Base-by-base conservation (phyloP, 2,113 vertebrate genomes). In the Mus pahari region DNA sequence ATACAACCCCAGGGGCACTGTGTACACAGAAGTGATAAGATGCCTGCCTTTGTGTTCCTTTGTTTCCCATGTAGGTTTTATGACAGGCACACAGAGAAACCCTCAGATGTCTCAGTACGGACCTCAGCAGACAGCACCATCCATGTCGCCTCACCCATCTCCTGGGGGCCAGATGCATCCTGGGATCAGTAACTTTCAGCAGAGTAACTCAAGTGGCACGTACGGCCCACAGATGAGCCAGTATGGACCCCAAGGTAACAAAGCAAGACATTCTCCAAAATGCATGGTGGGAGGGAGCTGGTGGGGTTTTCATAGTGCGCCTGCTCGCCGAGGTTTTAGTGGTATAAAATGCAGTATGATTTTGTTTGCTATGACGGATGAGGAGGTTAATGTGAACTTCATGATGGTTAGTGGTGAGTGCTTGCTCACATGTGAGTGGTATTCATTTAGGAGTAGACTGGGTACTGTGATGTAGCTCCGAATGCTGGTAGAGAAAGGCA, bases 121-220 rank as follows among this genome's bases (percentile, higher is more conserved):
- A 87, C 98, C 99, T 97, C 99, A 99, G 73, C 99, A 99, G 96
- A 98, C 99, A 19, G 99, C 99, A 96, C 98, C 99, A 36, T 98
- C 99, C 77, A 99, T 99, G 99, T 99, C 99, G 82, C 99, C 99
- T 64, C 99, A 99, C 93, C 99, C 99, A 70, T 99, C 99, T 86
- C 98, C 99, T 58, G 99, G 99, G 96, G 99, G 99, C 89, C 99
- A 99, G 83, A 97, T 99, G 98, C 99, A 99, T 97, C 98, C 99
- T 92, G 99, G 99, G 89, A 99, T 99, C 90, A 94, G 99, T 96
- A 98, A 98, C 95, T 99, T 99, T 98, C 98, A 99, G 97, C 99
- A 99, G 98, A 98, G 98, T 95, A 99, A 99, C 97, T 98, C 99
- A 71, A 97, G 99, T 77, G 99, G 99, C 97, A 98, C 99, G 95